phyloP scores from a whole-genome alignment of 2,113 vertebrate genomes.

The Oryzias javanicus region DNA sequence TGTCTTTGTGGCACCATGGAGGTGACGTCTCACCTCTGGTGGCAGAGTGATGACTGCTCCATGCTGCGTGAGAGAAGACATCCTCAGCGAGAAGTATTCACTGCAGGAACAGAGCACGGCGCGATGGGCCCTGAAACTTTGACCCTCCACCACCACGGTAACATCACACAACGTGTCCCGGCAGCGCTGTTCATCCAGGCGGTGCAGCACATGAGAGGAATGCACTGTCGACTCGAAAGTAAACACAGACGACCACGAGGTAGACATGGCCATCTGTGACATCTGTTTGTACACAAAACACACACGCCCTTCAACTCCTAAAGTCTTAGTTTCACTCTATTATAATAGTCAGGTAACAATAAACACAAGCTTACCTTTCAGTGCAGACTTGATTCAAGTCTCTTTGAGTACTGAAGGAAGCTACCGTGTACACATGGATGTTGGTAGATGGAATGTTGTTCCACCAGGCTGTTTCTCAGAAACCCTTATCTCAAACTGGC shows the following conservation, averaged over 20 bases:
- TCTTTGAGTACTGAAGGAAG: constrained; percentile 26
- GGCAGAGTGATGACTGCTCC: constrained; percentile 83
- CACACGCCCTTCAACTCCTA: not conserved
- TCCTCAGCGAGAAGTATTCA: constrained; percentile 83
- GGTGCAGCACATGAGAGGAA: constrained; percentile 69
- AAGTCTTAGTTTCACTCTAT: not conserved
- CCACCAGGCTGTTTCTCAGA: constrained; percentile 48
- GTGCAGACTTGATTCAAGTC: constrained; percentile 22
- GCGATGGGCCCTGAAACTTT: constrained; percentile 87
- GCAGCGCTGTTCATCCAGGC: constrained; percentile 76
- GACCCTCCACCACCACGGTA: constrained; percentile 86
- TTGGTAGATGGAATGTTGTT: constrained; percentile 51
- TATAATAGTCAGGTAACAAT: not conserved
- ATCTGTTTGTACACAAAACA: constrained; percentile 50
- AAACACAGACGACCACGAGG: constrained; percentile 71
- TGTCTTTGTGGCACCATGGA: not conserved
- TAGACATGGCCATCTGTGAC: constrained; percentile 58
- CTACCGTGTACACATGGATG: constrained; percentile 42
- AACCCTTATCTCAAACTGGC: constrained; percentile 49
- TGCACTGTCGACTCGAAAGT: constrained; percentile 78
- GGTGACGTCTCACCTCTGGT: constrained; percentile 80
- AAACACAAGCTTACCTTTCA: constrained; percentile 47
- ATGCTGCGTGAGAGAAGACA: constrained; percentile 72
- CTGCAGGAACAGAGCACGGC: constrained; percentile 91
- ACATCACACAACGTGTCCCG: constrained; percentile 78